Evolutionary conservation across 2,113 vertebrate species (phyloP), one percentile per base, ranked within the genome.

Genomic region (Pluvianellus socialis): DNA sequence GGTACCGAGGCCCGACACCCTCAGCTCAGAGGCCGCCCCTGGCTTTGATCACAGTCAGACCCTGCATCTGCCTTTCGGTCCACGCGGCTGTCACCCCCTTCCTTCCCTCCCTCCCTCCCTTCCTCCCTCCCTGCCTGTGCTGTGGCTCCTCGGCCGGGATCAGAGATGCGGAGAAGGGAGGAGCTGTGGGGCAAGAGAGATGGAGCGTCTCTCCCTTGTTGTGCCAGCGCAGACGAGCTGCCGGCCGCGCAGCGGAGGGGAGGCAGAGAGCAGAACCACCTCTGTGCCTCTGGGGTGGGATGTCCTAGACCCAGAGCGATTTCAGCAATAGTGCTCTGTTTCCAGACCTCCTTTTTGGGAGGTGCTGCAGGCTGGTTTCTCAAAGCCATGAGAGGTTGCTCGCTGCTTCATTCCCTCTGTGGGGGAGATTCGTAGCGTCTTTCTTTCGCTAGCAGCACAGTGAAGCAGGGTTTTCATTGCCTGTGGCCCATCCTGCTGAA

Each of bases 341-440:
- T 83, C 53, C 74, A 94, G 53, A 91, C 28, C 66, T 94, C 66
- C 70, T 73, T 85, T n/a, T 62, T 22, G 50, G 59, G 86, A 85
- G 86, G 10, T 75, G 44, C 77, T 49, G n/a, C 66, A 76, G 81
- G 74, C 79, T 77, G 52, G 23, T 90, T 94, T 91, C 53, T 86
- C 70, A 58, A n/a, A 91, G 62, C 68, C 42, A 4, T 45, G 56
- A 82, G 45, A 26, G 35, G 35, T 72, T 91, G 58, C 59, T 90
- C 74, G 62, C 66, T 70, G 66, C 87, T 82, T 82, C 82, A 14
- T 95, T 94, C 92, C 91, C 91, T 92, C 91, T 83, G 1, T 87
- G 91, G 96, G 89, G 92, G 94, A 95, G 62, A 90, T 79, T 26
- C 42, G 79, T 81, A 84, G 45, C 74, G 85, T 92, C 33, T 30